Evolutionary conservation across 2,113 vertebrate species (phyloP), one percentile per base, ranked within the genome.

Genomic region (Ictalurus furcatus): DNA sequence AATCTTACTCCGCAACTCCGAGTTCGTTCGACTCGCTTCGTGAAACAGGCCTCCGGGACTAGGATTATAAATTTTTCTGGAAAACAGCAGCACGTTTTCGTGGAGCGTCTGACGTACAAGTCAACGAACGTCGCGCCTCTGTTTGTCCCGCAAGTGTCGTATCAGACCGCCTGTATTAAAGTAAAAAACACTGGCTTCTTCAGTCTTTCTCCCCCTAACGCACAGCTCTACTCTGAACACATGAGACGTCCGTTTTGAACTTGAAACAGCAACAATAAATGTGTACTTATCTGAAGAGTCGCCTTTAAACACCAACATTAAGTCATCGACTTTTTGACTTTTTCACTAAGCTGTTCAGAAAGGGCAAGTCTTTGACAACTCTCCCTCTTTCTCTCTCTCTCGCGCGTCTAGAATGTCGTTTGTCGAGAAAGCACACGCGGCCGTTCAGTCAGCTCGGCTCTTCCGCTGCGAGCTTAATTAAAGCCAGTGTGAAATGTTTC

Each of bases 391-490:
- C 63, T 67, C 63, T 2, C 23, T n/a, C 63, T 67, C 65, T 67
- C 65, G 30, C 44, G 44, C 6, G 44, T 48, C 44, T 6, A 44
- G n/a, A 83, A 30, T 3, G 54, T 34, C 4, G 25, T 37, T 59
- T 23, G 56, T 16, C 48, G 17, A n/a, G 28, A 16, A 25, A 16
- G 5, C 78, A 76, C 58, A 84, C 28, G 12, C 25, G 59, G 76
- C 78, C 25, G 19, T 90, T 85, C 30, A 11, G 65, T 19, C 44
- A 34, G 8, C 16, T 34, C 40, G 25, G n/a, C 34, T 67, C 54
- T 80, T 87, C 54, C 21, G 87, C 87, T 87, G 89, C 87, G 80
- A 88, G 87, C 94, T 93, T 94, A 91, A 95, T 95, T 94, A 92
- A 90, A 86, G 89, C 90, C 91, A 90, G 78, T 88, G 92, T 90